Conservation (phyloP, 53 echinoderm and acorn worm genomes). For the Crossaster papposus region DNA sequence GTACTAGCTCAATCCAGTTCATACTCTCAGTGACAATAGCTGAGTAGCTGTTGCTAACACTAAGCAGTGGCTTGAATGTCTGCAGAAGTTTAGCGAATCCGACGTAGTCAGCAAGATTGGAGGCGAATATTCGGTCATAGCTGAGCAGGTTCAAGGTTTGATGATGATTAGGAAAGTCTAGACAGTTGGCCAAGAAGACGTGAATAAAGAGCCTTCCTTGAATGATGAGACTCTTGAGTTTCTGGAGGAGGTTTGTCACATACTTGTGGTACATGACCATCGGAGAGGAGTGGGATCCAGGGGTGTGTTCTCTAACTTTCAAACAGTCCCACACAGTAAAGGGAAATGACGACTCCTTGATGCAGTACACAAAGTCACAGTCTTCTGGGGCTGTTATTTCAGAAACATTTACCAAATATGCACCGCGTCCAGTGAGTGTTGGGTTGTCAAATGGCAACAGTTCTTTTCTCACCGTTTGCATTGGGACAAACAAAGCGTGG, state of each 20-base stretch:
- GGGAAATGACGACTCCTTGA: slow-evolving; percentile 19
- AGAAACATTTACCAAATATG: neutral
- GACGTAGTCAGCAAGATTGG: slow-evolving; percentile 61
- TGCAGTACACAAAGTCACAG: slow-evolving; percentile 40
- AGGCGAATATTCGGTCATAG: slow-evolving; percentile 69
- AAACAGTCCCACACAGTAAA: slow-evolving; percentile 69
- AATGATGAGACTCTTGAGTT: neutral
- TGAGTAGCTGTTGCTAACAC: slow-evolving; percentile 29
- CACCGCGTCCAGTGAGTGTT: slow-evolving; percentile 54
- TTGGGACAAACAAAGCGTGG: slow-evolving; percentile 48
- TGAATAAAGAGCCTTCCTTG: slow-evolving; percentile 5
- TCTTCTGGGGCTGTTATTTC: slow-evolving; percentile 1
- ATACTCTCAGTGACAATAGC: slow-evolving; percentile 27
- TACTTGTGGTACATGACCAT: slow-evolving; percentile 60
- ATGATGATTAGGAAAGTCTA: slow-evolving; percentile 18
- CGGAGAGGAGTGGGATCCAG: slow-evolving; percentile 22
- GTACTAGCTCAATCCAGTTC: slow-evolving; percentile 21
- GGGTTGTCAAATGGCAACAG: slow-evolving; percentile 55
- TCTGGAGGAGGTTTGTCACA: slow-evolving; percentile 50
- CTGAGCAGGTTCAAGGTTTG: neutral
- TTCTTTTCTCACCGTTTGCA: neutral
- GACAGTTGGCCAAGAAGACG: slow-evolving; percentile 28
- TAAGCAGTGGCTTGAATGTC: slow-evolving; percentile 44
- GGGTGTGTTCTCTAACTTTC: slow-evolving; percentile 18
- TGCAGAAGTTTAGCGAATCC: slow-evolving; percentile 40